These are phyloP conservation scores for Masnerella sp. DNA, from an alignment of 2,888 invertebrate genomes.

Conservation along the genomic window DNA sequence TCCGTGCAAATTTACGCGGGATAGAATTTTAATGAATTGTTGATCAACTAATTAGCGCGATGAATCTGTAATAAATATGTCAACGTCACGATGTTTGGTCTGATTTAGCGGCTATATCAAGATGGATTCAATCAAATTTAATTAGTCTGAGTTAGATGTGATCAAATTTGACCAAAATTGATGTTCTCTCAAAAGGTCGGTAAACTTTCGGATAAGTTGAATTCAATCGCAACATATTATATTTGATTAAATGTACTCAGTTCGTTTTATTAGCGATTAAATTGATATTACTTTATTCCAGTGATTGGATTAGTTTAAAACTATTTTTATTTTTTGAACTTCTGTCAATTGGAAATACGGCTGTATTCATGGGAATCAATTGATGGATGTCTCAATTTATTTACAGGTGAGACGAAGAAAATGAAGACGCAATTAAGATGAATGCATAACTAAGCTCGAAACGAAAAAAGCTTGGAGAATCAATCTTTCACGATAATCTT, in stretches of 20 bases:
- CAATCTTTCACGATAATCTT: too few relatives aligned
- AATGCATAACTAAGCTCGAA: too few relatives aligned
- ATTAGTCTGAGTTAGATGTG: constrained; percentile 3
- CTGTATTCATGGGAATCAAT: too few relatives aligned
- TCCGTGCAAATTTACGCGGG: too few relatives aligned
- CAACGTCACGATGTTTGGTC: not conserved
- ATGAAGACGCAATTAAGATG: too few relatives aligned
- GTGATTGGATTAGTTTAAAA: too few relatives aligned
- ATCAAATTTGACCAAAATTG: constrained; percentile 26
- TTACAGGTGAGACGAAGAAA: too few relatives aligned
- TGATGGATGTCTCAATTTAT: too few relatives aligned
- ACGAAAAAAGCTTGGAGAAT: not conserved
- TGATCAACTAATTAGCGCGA: too few relatives aligned
- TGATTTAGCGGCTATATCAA: constrained; percentile 11
- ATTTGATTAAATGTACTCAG: constrained; percentile 15
- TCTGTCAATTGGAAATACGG: too few relatives aligned
- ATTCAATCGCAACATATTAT: constrained; percentile 10
- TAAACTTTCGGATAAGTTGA: constrained; percentile 22
- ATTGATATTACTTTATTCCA: not conserved
- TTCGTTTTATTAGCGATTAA: not conserved
- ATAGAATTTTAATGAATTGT: too few relatives aligned
- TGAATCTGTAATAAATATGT: constrained; percentile 5
- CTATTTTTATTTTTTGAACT: too few relatives aligned
- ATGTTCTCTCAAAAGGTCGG: constrained; percentile 17
- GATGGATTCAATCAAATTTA: constrained; percentile 19